Evolutionary conservation across 2,113 vertebrate genomes (phyloP), one percentile per base, ranked within the genome.

Genomic region (Dendropsophus ebraccatus): DNA sequence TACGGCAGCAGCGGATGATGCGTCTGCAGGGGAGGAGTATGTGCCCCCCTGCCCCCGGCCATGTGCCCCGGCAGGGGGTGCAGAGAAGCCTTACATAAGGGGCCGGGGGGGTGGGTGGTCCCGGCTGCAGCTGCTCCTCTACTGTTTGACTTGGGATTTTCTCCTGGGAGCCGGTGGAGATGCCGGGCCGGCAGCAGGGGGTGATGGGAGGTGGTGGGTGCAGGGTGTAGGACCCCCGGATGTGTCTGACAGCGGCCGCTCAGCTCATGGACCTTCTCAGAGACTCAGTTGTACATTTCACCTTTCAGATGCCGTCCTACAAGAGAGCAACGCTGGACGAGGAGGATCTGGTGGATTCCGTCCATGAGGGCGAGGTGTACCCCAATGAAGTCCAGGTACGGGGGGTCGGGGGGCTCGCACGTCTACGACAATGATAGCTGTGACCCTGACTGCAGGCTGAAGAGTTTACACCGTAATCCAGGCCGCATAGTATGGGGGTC

Each of bases 301-400:
- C 94, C 81, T 95, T 93, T 89, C 96, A 99, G 97, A 98, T 98
- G 97, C 98, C 97, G 12, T 91, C 96, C 3, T 99, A 99, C 91
- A 99, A 97, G 89, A 92, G 97, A 80, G 97, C 97, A 0, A 99
- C 97, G 0, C 88, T 98, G 91, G 97, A 99, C 0, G 97, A 99
- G 2, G 98, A 99, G 87, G 96, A 98, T 37, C 93, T 99, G 88
- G 91, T 98, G 89, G 96, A 98, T 78, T 95, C 96, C 13, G 89
- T 93, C 4, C 87, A 92, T 0, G 97, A 98, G 2, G 78, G 92
- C 0, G 96, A 97, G 19, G 89, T 93, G 49, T 97, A 96, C 90
- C 94, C 95, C 13, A 94, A 96, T 0, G 94, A 94, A 47, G 89
- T 97, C 88, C 96, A 97, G 97, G 97, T 97, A 93, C 77, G 91